Base-by-base conservation (phyloP, 2,888 invertebrate genomes). In the Idaea biselata region DNA sequence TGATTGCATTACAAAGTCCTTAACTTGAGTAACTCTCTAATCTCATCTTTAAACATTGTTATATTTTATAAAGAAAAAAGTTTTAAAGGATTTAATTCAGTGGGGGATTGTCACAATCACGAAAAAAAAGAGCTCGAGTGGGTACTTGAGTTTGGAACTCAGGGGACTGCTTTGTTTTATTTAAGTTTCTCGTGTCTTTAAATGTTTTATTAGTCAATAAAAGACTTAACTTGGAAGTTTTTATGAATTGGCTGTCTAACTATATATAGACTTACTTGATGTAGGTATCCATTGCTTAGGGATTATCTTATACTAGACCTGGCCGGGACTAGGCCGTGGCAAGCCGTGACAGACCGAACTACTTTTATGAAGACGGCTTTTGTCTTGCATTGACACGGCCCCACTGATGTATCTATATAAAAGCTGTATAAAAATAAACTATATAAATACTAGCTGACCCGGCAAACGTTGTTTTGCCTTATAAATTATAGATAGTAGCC, bases 201-300 rank as follows among this genome's bases (percentile, higher is more conserved):
- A 81, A 81, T 83, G 81, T 82, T 82, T 82, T 81, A 81, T 81
- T 78, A 75, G 80, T 75, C 77, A 44, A 44, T 44, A 44, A 44
- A 44, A 44, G 44, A 44, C 14, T 44, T 44, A 44, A 44, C 14
- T 44, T 44, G 14, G 11, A 44, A 44, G 44, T 44, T 44, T 44
- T 44, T 44, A 44, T 44, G 44, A 44, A 44, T 44, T 44, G 14
- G 44, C 44, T 44, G 44, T 11, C 44, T 11, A 8, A 14, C 11
- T 44, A 44, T 44, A 44, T 3, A 14, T 44, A 25, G 25, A 44
- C 44, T 11, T 44, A 44, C 25, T 25, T 25, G 1, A 5, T 25
- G 1, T 25, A 25, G 5, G 25, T 25, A n/a, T n/a, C n/a, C n/a
- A n/a, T n/a, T 25, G 25, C 5, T 25, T 25, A 25, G 25, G 25